These are phyloP conservation scores for Ceyx cyanopectus DNA, from an alignment of 2,113 vertebrate species.

Conservation along the genomic window DNA sequence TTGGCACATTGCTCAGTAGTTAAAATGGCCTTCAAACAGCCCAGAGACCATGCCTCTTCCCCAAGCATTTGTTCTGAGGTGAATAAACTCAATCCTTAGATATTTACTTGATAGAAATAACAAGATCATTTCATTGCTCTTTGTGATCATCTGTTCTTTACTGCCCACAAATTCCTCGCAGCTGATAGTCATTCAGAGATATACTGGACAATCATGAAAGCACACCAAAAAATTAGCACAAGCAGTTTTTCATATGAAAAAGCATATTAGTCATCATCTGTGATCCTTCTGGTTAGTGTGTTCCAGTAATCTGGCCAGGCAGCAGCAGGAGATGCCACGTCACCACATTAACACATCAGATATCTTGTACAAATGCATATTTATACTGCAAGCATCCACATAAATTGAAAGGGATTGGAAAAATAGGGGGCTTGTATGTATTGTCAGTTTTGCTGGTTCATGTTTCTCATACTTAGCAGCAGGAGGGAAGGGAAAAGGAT, in stretches of 20 bases:
- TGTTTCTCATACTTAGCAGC: not conserved
- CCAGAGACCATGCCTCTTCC: not conserved
- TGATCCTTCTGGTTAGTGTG: not conserved
- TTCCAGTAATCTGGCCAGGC: not conserved
- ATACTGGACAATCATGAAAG: constrained; percentile 18
- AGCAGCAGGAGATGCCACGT: not conserved
- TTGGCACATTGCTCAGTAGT: not conserved
- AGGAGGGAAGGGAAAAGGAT: not conserved
- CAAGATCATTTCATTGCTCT: not conserved
- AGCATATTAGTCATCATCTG: constrained; percentile 48
- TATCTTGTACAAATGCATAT: not conserved
- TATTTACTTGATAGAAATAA: not conserved
- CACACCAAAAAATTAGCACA: not conserved
- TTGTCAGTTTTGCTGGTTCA: not conserved
- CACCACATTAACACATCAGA: not conserved
- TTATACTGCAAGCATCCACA: not conserved
- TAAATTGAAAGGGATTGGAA: not conserved
- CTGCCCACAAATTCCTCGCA: constrained; percentile 35
- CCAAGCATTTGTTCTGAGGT: not conserved
- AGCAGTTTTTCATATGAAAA: constrained; percentile 13
- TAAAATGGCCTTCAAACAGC: not conserved
- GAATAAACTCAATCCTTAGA: constrained; percentile 1
- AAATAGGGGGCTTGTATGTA: not conserved
- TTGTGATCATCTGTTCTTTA: not conserved
- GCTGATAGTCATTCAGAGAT: constrained; percentile 44